Conservation (phyloP, 2,888 invertebrate species). For the Octonoba sinensis region DNA sequence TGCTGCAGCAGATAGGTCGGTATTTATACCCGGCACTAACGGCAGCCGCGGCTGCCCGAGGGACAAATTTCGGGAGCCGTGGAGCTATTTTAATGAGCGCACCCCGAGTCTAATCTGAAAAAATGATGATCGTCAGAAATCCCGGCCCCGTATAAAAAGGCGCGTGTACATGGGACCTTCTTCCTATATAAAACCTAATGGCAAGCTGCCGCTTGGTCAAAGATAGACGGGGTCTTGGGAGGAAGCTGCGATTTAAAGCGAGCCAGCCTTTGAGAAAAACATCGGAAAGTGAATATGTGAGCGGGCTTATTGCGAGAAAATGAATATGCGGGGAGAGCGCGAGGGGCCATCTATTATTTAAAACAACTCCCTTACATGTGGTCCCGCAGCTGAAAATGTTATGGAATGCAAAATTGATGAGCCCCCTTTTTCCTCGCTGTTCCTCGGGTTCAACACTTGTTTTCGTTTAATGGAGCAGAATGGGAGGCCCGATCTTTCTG, state of each 20-base stretch:
- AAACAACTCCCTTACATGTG: conserved; percentile 60
- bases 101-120: conserved; percentile 55
- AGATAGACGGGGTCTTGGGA: conserved; percentile 42
- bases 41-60: conserved; percentile 22
- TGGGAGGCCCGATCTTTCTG: conserved; percentile 36
- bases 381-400: conserved; percentile 51
- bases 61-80: conserved; percentile 42
- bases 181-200: conserved; percentile 53
- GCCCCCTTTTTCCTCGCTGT: conserved; percentile 22
- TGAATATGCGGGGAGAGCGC: conserved; percentile 55
- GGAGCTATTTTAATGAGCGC: conserved; percentile 62
- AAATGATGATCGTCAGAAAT: conserved; percentile 59
- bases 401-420: conserved; percentile 63
- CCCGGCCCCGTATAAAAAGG: conserved; percentile 53
- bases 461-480: conserved; percentile 47
- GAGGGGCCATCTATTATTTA: conserved; percentile 62
- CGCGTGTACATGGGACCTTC: conserved; percentile 7
- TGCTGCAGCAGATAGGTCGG: conserved; percentile 7
- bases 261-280: conserved; percentile 16
- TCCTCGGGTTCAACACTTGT: conserved; percentile 62
- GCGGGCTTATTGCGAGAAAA: conserved; percentile 57
- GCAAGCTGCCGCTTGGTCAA: conserved; percentile 54
- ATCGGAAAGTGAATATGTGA: conserved; percentile 54
- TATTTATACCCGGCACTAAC: conserved; percentile 37
- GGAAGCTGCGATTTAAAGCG: conserved; percentile 19